Base-by-base conservation (phyloP, 1,140 invertebrate species). In the Drusus annulatus region DNA sequence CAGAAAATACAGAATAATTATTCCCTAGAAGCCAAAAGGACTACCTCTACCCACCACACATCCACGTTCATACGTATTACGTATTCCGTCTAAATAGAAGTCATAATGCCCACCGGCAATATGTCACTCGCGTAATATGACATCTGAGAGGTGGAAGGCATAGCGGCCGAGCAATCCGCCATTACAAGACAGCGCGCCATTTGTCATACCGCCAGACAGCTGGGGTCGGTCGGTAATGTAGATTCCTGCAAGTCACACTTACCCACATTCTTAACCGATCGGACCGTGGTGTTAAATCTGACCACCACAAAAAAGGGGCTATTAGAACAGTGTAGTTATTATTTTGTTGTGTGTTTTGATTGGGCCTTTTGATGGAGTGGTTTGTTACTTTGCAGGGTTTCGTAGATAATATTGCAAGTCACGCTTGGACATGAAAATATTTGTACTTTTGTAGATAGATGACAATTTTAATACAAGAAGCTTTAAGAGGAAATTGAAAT, bases 91-190 rank as follows among this genome's bases (percentile, higher is more conserved):
- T 74, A 74, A 54, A 74, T 31, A 28, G 50, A 56, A 74, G 69
- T 74, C 76, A 60, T 76, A 82, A 78, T 81, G 52, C 31, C 80
- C 54, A 54, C 75, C 45, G 58, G 80, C 77, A 82, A 82, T 82
- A 82, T 82, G 81, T 82, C 81, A 82, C 65, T n/a, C 19, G 45
- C 17, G 74, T 79, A 79, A 79, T 79, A 80, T 82, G 81, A 82
- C 78, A 60, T 62, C 75, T 80, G 71, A 78, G 79, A 75, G 76
- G 68, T 62, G 54, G 54, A 50, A 54, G 36, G 36, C 36, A 13
- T 51, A 6, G 50, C 54, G 75, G 75, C 58, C 62, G 15, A 51
- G 36, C 78, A 78, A 81, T 77, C 79, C 79, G 50, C 79, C 74
- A 77, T 80, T 71, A 80, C 79, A 77, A 77, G 71, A 68, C 79